Evolutionary conservation across 2,797 vertebrate genomes (phyloP).

Genomic region (Argentina silus): DNA sequence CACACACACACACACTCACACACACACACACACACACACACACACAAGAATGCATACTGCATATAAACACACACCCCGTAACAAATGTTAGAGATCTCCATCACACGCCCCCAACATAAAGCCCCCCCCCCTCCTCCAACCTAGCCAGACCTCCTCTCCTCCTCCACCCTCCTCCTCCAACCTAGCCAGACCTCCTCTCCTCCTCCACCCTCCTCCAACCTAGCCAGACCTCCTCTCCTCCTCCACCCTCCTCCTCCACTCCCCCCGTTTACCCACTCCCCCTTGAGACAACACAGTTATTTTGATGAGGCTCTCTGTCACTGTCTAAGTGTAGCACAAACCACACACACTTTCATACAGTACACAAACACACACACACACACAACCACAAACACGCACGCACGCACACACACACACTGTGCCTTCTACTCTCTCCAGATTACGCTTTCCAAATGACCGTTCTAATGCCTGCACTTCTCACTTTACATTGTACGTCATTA

Average conservation of each 20-base stretch:
- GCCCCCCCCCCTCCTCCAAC: slow-evolving; percentile 50
- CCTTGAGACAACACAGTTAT: slow-evolving; percentile 68
- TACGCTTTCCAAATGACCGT: too few species aligned
- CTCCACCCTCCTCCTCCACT: slow-evolving; percentile 57
- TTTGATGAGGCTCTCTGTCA: slow-evolving; percentile 74
- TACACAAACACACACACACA: neutral
- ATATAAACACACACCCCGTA: too few species aligned
- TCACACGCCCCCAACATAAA: slow-evolving; percentile 65
- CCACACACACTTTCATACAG: slow-evolving; percentile 12
- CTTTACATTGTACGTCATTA: too few species aligned
- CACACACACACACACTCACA: too few species aligned
- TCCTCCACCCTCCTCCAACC: too few species aligned
- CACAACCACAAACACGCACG: slow-evolving; percentile 8
- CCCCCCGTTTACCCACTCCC: slow-evolving; percentile 68
- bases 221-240: too few species aligned
- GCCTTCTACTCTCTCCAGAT: neutral
- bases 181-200: too few species aligned
- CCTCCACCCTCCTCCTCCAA: too few species aligned
- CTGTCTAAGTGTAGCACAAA: slow-evolving; percentile 66
- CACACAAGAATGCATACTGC: slow-evolving; percentile 36
- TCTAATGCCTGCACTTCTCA: too few species aligned
- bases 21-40: slow-evolving; percentile 32
- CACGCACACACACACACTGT: slow-evolving; percentile 25
- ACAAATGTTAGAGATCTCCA: too few species aligned
- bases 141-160: too few species aligned